Evolutionary conservation across 1,140 invertebrate genomes (phyloP), one percentile per base, ranked within the genome.

Genomic region (Heliconius eleuchia): DNA sequence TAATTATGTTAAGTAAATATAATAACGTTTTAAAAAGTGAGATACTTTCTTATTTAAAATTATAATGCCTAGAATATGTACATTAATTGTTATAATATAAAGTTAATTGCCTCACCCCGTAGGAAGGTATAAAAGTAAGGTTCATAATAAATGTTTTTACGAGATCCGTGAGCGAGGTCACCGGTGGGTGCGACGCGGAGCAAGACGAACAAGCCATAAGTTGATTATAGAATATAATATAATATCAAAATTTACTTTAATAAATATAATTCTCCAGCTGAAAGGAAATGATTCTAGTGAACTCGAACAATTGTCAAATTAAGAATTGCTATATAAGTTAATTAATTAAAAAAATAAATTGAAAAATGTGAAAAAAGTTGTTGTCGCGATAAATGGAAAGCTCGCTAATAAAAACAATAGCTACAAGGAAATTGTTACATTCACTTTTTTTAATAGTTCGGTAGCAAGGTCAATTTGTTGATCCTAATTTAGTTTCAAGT

Each of bases 81-180:
- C 8, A 23, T 60, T 60, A 60, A 60, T 60, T n/a, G 8, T 60
- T 60, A 9, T 60, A 60, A n/a, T 60, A 9, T 9, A n/a, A n/a
- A 60, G 19, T 60, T 60, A 9, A n/a, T 60, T 57, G 8, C 73
- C 50, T 74, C 60, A 19, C 11, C 42, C 42, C 42, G 42, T 76
- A 75, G 66, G 23, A 72, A 75, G 27, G 52, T 52, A 80, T 80
- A 76, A 76, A 66, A 84, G 82, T 82, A 84, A 82, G 80, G 42
- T 42, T 42, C 42, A 42, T 42, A 42, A 42, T 42, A 42, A 42
- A 42, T 80, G 82, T 82, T 86, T 86, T 83, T 86, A 82, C 77
- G 83, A 86, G 88, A 88, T 84, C 85, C 82, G 84, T 55, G 80
- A 74, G 73, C 85, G 88, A 89, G 88, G 88, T 87, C 88, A 84